Evolutionary conservation across 2,888 invertebrate species (phyloP), one percentile per base, ranked within the genome.

Genomic region (Lacanobia wlatinum): DNA sequence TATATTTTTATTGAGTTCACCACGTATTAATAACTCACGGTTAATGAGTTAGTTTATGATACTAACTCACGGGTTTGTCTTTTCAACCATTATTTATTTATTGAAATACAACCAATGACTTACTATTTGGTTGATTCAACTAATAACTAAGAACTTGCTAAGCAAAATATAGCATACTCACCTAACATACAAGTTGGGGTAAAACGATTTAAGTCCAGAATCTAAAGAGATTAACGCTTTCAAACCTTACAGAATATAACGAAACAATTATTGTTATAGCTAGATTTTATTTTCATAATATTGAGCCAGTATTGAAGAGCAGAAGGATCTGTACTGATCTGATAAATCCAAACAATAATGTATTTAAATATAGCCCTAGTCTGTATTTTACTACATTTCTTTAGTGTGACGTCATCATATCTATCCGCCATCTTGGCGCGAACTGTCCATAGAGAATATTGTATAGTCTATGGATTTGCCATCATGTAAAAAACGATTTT

Each of bases 361-460:
- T 78, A 34, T 58, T 50, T 28, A 50, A 38, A 5, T 58, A n/a
- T 59, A 71, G 12, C 58, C 62, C 75, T 72, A 76, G 75, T 72
- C 79, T 67, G 23, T 76, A 38, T 50, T 50, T 43, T 18, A 28
- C 7, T 72, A 62, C 38, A 60, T 70, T 40, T 46, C 18, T 23
- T 62, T 14, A 59, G n/a, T 53, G 12, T 73, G 65, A 63, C 66
- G 53, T 63, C 56, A 58, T 38, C 59, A 81, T 60, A 87, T 88
- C 90, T 90, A 87, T 89, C 89, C 86, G 91, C 91, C 91, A 92
- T 92, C 84, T 83, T 87, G 87, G 81, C 85, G 71, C 21, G 71
- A 66, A 55, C 53, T 12, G 53, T 10, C 53, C 68, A 43, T 55
- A 77, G 40, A 67, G 12, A 43, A 12, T 12, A 38, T 14, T 28